These are phyloP conservation scores for Melieria crassipennis DNA, from an alignment of 2,888 invertebrate genomes.

Conservation along the genomic window DNA sequence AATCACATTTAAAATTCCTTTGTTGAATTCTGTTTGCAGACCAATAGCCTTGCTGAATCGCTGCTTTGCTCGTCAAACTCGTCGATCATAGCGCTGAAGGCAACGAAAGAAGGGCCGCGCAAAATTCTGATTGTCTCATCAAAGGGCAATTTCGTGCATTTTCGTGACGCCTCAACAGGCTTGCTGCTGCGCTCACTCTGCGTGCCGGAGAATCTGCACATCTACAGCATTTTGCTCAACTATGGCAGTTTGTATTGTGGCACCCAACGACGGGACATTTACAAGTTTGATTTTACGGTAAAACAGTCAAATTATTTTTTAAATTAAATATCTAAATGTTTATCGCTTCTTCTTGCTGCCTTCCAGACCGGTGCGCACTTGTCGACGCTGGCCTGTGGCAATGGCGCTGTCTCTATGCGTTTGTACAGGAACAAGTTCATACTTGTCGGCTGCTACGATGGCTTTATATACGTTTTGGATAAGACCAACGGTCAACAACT, in stretches of 20 bases:
- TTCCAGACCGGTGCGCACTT: slow-evolving; percentile 73
- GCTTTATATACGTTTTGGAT: slow-evolving; percentile 77
- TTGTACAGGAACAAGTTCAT: slow-evolving; percentile 72
- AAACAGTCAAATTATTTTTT: slow-evolving; percentile 58
- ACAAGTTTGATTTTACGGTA: slow-evolving; percentile 80
- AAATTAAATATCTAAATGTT: neutral
- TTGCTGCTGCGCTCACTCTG: slow-evolving; percentile 73
- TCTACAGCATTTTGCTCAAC: slow-evolving; percentile 76
- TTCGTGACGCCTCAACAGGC: slow-evolving; percentile 79
- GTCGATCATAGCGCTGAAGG: slow-evolving; percentile 75
- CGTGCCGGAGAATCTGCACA: slow-evolving; percentile 71
- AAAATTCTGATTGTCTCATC: slow-evolving; percentile 73
- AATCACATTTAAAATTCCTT: neutral
- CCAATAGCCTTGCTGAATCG: slow-evolving; percentile 69
- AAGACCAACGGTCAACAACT: slow-evolving; percentile 67
- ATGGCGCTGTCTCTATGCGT: slow-evolving; percentile 78
- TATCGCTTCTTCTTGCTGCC: slow-evolving; percentile 19
- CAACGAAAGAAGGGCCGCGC: slow-evolving; percentile 78
- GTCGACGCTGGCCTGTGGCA: slow-evolving; percentile 72
- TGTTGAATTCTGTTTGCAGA: slow-evolving; percentile 63
- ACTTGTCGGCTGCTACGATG: slow-evolving; percentile 81
- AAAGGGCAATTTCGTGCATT: slow-evolving; percentile 74
- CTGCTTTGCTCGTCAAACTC: slow-evolving; percentile 71
- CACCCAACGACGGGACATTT: slow-evolving; percentile 76
- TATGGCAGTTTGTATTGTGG: slow-evolving; percentile 80